phyloP scores from a whole-genome alignment of 2,797 vertebrate species.

The Manis javanica region DNA sequence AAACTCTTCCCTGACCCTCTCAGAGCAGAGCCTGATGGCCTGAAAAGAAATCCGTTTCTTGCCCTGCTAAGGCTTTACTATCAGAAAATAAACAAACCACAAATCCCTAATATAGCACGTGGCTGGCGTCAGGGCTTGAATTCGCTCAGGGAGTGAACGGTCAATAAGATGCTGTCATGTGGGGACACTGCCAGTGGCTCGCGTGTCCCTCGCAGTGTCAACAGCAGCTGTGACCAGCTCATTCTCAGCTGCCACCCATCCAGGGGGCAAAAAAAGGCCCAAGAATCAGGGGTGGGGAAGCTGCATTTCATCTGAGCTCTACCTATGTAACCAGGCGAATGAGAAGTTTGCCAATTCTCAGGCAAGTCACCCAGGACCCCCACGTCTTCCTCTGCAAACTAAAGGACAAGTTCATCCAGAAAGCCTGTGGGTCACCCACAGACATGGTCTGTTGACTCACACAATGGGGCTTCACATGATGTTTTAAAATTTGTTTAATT shows the following conservation, averaged over 20 bases:
- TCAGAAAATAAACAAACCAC: conserved; percentile 40
- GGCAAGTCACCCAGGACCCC: not conserved
- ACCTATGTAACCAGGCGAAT: not conserved
- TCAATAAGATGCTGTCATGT: fast-evolving
- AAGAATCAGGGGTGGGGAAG: not conserved
- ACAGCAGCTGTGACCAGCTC: not conserved
- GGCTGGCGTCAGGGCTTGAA: not conserved
- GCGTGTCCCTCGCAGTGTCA: fast-evolving
- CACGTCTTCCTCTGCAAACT: not conserved
- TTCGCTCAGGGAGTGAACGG: not conserved
- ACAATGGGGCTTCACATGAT: not conserved
- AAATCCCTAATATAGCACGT: not conserved
- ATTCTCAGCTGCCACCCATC: not conserved
- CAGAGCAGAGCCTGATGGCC: not conserved
- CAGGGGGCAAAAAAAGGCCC: not conserved
- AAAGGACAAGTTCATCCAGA: not conserved
- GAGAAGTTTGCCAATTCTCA: not conserved
- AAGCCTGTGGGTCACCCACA: not conserved
- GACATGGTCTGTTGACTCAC: not conserved
- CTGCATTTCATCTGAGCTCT: not conserved
- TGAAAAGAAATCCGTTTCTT: not conserved
- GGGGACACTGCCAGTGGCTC: not conserved
- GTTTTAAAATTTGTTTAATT: not conserved
- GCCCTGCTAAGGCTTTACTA: not conserved
- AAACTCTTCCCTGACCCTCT: not conserved